A percentile compares a stretch with the other conserved stretches of the same genome.
phyloP scores from a whole-genome alignment of 2,888 invertebrate species.

The Digitonthophagus gazella region DNA sequence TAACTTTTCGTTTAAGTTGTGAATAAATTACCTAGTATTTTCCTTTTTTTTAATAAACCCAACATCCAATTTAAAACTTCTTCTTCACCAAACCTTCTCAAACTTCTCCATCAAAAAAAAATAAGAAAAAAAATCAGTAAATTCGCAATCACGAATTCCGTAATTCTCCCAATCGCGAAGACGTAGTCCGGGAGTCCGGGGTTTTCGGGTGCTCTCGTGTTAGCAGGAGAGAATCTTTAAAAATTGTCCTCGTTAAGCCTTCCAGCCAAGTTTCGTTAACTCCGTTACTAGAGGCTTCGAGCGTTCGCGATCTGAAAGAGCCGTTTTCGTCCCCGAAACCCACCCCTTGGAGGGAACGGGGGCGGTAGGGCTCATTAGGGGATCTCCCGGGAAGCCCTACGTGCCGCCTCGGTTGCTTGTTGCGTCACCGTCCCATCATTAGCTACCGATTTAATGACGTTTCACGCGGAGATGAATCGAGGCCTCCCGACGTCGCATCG shows the following conservation, averaged over 20 bases:
- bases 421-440: constrained; percentile 38
- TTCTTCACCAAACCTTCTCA: too few species aligned
- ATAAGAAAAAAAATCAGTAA: background rate
- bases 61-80: too few species aligned
- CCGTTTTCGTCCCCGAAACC: background rate
- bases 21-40: too few species aligned
- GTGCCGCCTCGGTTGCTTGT: constrained; percentile 35
- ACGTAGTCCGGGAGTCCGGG: background rate
- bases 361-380: constrained; percentile 24
- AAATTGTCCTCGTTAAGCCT: constrained; percentile 50
- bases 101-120: too few species aligned
- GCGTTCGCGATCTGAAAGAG: background rate
- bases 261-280: constrained; percentile 30
- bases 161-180: constrained; percentile 8
- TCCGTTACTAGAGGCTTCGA: constrained; percentile 29
- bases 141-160: constrained; percentile 4
- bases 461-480: constrained; percentile 41
- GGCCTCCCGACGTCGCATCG: constrained; percentile 35
- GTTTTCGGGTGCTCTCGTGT: constrained; percentile 35
- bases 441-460: constrained; percentile 44
- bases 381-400: constrained; percentile 24
- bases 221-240: constrained; percentile 41
- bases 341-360: constrained; percentile 11
- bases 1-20: too few species aligned
- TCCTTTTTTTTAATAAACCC: too few species aligned